Evolutionary conservation across 2,797 vertebrate genomes (phyloP).

Genomic region (Poecilia wingei): DNA sequence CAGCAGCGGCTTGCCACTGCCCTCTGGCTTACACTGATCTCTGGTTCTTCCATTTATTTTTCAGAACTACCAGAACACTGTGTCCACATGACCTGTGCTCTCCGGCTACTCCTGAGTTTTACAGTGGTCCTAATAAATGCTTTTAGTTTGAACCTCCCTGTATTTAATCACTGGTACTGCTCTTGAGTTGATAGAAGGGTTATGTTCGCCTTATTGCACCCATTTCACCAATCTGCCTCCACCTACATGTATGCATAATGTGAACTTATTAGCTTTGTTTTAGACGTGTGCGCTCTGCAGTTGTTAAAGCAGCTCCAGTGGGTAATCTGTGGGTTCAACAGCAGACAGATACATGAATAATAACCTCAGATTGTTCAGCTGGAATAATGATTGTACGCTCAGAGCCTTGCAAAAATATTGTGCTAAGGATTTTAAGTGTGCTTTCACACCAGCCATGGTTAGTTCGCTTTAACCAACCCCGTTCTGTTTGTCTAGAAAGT

Average conservation of each 20-base stretch:
- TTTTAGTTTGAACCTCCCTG: neutral
- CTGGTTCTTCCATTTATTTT: constrained; percentile 38
- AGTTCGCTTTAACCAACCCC: no score
- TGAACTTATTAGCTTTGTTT: constrained; percentile 35
- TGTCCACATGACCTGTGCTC: constrained; percentile 7
- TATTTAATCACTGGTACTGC: constrained; percentile 12
- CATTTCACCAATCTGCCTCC: constrained; percentile 27
- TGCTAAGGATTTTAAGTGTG: no score
- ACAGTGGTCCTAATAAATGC: neutral
- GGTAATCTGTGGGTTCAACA: constrained; percentile 11
- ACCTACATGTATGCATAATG: constrained; percentile 30
- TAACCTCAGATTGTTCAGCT: constrained; percentile 12
- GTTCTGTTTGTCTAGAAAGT: no score
- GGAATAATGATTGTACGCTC: constrained; percentile 4
- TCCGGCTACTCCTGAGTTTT: neutral
- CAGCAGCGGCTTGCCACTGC: constrained; percentile 20
- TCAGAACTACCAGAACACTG: constrained; percentile 18
- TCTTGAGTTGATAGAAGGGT: constrained; percentile 22
- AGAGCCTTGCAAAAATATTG: neutral
- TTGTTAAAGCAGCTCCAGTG: constrained; percentile 13
- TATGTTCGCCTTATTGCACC: constrained; percentile 33
- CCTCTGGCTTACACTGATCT: constrained; percentile 18
- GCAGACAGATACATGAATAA: constrained; percentile 13
- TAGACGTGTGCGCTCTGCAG: constrained; percentile 1
- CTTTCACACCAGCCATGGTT: no score